phyloP scores from a whole-genome alignment of 2,797 vertebrate species.

The Streptopelia turtur region DNA sequence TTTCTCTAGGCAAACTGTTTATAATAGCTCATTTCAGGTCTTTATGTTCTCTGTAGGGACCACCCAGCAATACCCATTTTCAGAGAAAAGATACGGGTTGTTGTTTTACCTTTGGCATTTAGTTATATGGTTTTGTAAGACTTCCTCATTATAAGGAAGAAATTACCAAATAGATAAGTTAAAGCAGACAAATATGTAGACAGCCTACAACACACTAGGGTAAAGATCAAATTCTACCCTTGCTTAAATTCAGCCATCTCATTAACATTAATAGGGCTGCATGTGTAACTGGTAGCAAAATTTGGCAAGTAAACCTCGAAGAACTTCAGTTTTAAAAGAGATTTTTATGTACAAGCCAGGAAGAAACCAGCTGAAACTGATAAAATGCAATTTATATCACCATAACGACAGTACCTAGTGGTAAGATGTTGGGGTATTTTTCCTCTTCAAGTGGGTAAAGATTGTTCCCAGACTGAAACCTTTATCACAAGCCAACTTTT shows the following conservation, averaged over 20 bases:
- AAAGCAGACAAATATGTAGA: slow-evolving; percentile 40
- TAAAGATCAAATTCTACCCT: slow-evolving; percentile 45
- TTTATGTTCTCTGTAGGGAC: neutral
- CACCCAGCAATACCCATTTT: neutral
- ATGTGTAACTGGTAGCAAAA: slow-evolving; percentile 53
- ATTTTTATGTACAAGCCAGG: slow-evolving; percentile 15
- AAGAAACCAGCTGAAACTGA: slow-evolving; percentile 60
- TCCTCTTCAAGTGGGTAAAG: slow-evolving; percentile 59
- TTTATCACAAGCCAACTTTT: slow-evolving; percentile 41
- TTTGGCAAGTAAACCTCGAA: slow-evolving; percentile 50
- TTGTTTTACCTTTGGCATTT: neutral
- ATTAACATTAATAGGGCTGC: slow-evolving; percentile 50
- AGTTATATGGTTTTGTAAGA: neutral
- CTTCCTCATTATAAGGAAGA: neutral
- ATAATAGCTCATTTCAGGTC: neutral
- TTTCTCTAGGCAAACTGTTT: neutral
- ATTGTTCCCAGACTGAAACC: slow-evolving; percentile 54
- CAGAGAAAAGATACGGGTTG: neutral
- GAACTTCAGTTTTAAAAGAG: slow-evolving; percentile 15
- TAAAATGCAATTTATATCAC: slow-evolving; percentile 63
- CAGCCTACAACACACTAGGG: neutral
- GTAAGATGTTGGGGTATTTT: slow-evolving; percentile 1
- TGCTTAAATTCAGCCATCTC: slow-evolving; percentile 31
- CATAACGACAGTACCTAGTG: slow-evolving; percentile 25
- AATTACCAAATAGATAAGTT: slow-evolving; percentile 25